Percentiles rank a stretch among this genome's conserved stretches.
Evolutionary conservation across 2,888 invertebrate species (phyloP).

Genomic region (Scelioninae gen. 1): DNA sequence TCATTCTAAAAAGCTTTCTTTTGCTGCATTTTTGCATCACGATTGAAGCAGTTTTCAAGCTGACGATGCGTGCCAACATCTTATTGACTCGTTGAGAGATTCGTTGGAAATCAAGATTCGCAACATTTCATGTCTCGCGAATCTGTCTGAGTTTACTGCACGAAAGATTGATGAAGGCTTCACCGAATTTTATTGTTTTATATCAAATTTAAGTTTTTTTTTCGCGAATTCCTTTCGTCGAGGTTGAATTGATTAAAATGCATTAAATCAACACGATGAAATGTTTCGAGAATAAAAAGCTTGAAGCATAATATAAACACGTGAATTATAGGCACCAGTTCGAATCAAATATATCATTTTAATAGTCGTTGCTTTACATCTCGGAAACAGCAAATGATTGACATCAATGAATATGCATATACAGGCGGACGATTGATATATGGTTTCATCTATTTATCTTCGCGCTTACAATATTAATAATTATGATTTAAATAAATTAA

Average conservation of each 20-base stretch:
- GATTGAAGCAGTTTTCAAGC: conserved; percentile 56
- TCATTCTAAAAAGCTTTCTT: conserved; percentile 58
- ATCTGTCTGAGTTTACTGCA: conserved; percentile 29
- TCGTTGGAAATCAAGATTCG: conserved; percentile 50
- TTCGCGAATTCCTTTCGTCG: background rate
- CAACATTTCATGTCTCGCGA: conserved; percentile 48
- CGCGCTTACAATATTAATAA: conserved; percentile 23
- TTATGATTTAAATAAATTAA: conserved; percentile 20
- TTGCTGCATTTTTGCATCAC: conserved; percentile 14
- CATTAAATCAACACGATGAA: conserved; percentile 9
- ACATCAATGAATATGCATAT: conserved; percentile 45
- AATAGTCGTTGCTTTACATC: conserved; percentile 47
- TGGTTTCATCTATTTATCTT: conserved; percentile 35
- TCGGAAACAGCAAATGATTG: conserved; percentile 46
- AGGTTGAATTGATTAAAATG: conserved; percentile 13
- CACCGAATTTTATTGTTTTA: conserved; percentile 41
- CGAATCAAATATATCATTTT: conserved; percentile 49
- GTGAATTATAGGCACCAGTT: conserved; percentile 19
- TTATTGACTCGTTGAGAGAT: conserved; percentile 64
- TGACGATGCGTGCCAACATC: conserved; percentile 66
- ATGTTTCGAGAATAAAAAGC: conserved; percentile 6
- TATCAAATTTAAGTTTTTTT: conserved; percentile 35
- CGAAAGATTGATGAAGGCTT: conserved; percentile 46
- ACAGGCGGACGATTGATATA: conserved; percentile 19
- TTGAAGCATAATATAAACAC: conserved; percentile 11